phyloP scores from a whole-genome alignment of 1,140 invertebrate species.

The Drosophila suzukii region DNA sequence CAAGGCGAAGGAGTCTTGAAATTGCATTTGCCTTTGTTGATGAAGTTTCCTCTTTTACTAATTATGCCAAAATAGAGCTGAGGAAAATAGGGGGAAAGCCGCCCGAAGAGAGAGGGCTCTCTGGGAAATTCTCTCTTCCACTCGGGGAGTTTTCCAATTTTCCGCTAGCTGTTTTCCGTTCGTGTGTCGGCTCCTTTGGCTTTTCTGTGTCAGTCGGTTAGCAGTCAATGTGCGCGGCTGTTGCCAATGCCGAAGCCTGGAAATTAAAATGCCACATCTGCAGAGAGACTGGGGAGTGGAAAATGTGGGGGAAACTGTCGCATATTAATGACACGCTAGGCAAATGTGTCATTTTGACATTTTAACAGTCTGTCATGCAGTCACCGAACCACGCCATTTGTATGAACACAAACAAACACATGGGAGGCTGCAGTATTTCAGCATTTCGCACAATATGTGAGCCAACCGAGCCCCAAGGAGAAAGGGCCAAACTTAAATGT shows the following conservation, averaged over 20 bases:
- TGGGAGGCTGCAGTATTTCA: conserved; percentile 59
- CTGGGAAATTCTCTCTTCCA: conserved; percentile 37
- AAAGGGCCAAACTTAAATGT: conserved; percentile 59
- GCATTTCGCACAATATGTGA: conserved; percentile 27
- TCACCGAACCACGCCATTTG: conserved; percentile 78
- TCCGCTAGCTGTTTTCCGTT: conserved; percentile 30
- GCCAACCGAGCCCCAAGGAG: conserved; percentile 17
- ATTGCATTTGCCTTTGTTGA: conserved; percentile 46
- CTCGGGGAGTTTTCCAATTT: conserved; percentile 31
- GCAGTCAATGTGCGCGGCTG: conserved; percentile 66
- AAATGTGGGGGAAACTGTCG: conserved; percentile 53
- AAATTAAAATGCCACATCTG: conserved; percentile 68
- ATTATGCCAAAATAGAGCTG: conserved; percentile 21
- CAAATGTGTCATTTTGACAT: conserved; percentile 83
- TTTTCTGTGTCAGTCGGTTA: conserved; percentile 82
- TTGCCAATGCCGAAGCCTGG: conserved; percentile 53
- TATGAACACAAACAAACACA: conserved; percentile 55
- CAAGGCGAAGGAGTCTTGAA: conserved; percentile 32
- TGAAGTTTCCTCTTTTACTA: conserved; percentile 32
- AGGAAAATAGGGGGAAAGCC: conserved; percentile 65
- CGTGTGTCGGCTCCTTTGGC: conserved; percentile 37
- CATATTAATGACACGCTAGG: conserved; percentile 83
- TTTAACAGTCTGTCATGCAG: conserved; percentile 82
- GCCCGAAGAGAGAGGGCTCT: conserved; percentile 25
- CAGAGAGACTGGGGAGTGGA: conserved; percentile 5